Conservation (phyloP, 1,140 invertebrate species). For the Sycobia sp. region DNA sequence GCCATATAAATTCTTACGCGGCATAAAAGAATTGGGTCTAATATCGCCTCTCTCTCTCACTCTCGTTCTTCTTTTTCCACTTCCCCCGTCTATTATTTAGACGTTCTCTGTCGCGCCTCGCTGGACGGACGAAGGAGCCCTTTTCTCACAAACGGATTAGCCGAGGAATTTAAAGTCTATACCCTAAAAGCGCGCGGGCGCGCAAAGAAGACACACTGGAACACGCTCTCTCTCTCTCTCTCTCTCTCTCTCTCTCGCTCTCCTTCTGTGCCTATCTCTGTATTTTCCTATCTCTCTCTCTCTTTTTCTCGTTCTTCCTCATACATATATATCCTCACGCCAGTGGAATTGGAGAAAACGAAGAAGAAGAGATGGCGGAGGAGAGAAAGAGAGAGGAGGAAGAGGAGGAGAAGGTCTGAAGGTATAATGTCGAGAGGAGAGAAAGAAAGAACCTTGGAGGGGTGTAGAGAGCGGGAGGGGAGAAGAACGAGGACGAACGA, state of each 20-base stretch:
- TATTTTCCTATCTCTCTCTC: background rate
- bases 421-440: background rate
- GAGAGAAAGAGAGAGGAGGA: slow-evolving; percentile 6
- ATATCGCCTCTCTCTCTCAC: background rate
- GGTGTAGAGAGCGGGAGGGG: background rate
- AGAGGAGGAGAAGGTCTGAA: no score
- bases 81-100: no score
- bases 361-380: slow-evolving; percentile 12
- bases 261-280: background rate
- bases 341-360: slow-evolving; percentile 32
- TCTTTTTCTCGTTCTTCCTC: no score
- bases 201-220: slow-evolving; percentile 6
- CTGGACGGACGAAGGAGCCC: background rate
- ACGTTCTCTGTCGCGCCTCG: no score
- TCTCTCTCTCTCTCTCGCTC: background rate
- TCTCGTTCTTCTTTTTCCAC: slow-evolving; percentile 13
- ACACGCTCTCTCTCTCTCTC: background rate
- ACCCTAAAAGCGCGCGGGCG: slow-evolving; percentile 21
- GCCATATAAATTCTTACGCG: slow-evolving; percentile 26
- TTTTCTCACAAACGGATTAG: slow-evolving; percentile 34
- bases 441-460: background rate
- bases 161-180: slow-evolving; percentile 32
- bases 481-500: slow-evolving; percentile 1
- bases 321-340: no score
- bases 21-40: slow-evolving; percentile 26